Evolutionary conservation across 2,113 vertebrate species (phyloP).

Genomic region (Plotosus lineatus): DNA sequence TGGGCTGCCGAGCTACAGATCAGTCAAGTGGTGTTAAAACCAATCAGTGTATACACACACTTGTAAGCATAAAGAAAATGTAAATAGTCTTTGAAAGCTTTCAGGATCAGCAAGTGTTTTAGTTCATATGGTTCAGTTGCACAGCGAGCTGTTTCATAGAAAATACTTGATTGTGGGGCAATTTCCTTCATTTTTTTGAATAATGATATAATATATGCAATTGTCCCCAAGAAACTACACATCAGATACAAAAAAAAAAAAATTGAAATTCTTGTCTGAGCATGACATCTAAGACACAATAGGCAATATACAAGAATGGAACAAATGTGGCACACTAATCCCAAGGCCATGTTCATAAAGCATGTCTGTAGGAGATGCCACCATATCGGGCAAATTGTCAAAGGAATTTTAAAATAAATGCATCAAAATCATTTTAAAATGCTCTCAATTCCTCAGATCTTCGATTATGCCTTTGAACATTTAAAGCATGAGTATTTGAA

Average conservation of each 20-base stretch:
- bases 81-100: neutral
- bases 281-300: neutral
- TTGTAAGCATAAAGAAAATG: neutral
- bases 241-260: neutral
- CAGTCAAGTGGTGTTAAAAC: too few relatives aligned
- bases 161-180: neutral
- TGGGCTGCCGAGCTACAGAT: too few relatives aligned
- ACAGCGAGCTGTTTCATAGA: neutral
- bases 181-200: neutral
- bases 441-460: neutral
- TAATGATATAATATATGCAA: too few relatives aligned
- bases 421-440: neutral
- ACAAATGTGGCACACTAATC: neutral
- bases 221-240: neutral
- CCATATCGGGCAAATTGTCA: neutral
- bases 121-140: neutral
- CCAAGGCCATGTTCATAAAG: too few relatives aligned
- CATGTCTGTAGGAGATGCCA: neutral
- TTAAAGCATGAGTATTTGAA: too few relatives aligned
- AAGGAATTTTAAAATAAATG: neutral
- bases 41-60: too few relatives aligned
- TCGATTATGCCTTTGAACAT: neutral
- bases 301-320: neutral
- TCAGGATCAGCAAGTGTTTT: neutral
- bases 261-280: too few relatives aligned